These are phyloP conservation scores for Panagrolaimus sp. DNA, from an alignment of 1,140 invertebrate species.

Conservation along the genomic window DNA sequence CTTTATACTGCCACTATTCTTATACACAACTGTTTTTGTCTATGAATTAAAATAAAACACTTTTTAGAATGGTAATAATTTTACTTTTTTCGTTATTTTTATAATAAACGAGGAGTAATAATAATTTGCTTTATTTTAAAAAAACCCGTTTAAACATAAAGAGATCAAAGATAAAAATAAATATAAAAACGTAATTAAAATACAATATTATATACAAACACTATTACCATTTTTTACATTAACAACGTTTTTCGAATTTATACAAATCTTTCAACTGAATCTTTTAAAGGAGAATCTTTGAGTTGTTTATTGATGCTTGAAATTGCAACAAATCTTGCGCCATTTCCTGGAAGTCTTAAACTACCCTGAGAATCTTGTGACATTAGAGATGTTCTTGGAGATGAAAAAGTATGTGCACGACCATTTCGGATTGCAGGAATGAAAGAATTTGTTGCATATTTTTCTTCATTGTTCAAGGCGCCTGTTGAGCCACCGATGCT, in stretches of 20 bases:
- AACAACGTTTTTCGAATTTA: background rate
- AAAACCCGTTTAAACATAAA: background rate
- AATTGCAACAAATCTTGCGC: background rate
- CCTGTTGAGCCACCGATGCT: constrained; percentile 11
- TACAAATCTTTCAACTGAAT: constrained; percentile 6
- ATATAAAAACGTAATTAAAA: too few species aligned
- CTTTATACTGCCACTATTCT: too few species aligned
- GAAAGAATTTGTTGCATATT: constrained; percentile 13
- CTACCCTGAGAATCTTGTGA: constrained; percentile 1
- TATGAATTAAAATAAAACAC: too few species aligned
- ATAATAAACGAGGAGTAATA: too few species aligned
- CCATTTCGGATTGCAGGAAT: constrained; percentile 34
- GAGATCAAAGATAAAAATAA: background rate
- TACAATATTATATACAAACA: background rate
- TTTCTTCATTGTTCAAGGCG: constrained; percentile 3
- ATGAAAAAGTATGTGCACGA: constrained; percentile 31
- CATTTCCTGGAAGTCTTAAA: background rate
- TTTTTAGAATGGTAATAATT: too few species aligned
- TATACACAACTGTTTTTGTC: too few species aligned
- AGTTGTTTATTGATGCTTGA: background rate
- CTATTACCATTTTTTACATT: too few species aligned
- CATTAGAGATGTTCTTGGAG: background rate
- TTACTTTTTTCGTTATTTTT: too few species aligned
- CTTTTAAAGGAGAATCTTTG: background rate
- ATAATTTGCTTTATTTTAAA: too few species aligned